These are phyloP conservation scores for Psilopogon haemacephalus DNA, from an alignment of 2,113 vertebrate genomes.

Conservation along the genomic window DNA sequence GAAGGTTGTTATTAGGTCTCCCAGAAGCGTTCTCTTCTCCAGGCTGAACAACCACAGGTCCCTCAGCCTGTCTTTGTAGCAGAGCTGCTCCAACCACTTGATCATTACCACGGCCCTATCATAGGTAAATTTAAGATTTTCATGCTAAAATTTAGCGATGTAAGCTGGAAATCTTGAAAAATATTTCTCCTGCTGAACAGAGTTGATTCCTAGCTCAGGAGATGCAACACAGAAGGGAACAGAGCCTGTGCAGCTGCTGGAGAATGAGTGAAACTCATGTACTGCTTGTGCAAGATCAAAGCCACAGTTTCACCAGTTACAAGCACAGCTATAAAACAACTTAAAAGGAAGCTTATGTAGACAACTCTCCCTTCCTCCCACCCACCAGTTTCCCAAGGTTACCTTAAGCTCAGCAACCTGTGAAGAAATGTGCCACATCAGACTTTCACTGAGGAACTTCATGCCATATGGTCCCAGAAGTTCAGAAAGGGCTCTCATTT, in stretches of 20 bases:
- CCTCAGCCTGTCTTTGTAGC: too few relatives aligned
- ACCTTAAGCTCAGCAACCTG: conserved; percentile 99
- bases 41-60: too few relatives aligned
- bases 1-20: too few relatives aligned
- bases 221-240: neutral
- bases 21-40: too few relatives aligned
- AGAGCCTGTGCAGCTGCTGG: neutral
- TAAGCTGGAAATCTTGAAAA: neutral
- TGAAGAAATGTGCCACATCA: conserved; percentile 99
- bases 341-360: neutral
- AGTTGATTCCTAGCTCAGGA: neutral
- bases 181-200: neutral
- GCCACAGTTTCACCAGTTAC: neutral
- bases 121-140: neutral
- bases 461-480: conserved; percentile 98
- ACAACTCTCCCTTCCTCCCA: neutral
- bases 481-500: conserved; percentile 97
- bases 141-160: too few relatives aligned
- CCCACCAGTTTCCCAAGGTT: conserved; percentile 36
- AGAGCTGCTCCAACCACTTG: too few relatives aligned
- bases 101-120: too few relatives aligned
- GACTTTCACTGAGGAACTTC: conserved; percentile 98
- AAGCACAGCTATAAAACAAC: neutral
- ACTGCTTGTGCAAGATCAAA: neutral
- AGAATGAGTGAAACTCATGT: neutral